Evolutionary conservation across 2,113 vertebrate species (phyloP).

Genomic region (Ardeotis arabs): DNA sequence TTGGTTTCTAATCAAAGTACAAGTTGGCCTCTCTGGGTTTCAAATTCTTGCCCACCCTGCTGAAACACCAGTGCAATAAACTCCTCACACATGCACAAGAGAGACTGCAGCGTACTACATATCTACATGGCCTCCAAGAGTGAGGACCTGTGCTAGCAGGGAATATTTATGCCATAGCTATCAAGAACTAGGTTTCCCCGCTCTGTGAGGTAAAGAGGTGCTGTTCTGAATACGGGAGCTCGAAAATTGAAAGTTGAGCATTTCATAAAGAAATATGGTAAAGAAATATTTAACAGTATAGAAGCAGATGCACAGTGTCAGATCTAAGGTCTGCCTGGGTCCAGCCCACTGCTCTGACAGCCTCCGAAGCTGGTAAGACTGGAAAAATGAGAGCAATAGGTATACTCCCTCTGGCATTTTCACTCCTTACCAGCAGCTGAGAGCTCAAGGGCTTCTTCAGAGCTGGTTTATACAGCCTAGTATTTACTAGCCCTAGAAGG

Average conservation of each 20-base stretch:
- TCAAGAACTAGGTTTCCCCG: not conserved
- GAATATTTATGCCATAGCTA: fast-evolving
- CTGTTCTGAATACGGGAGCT: not conserved
- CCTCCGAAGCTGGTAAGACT: fast-evolving
- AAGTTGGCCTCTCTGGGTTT: not conserved
- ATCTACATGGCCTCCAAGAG: not conserved
- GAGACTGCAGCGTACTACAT: not conserved
- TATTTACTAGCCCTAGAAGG: not conserved
- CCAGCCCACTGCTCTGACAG: not conserved
- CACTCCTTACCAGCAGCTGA: not conserved
- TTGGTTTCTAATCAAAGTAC: not conserved
- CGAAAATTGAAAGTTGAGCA: not conserved
- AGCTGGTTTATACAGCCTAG: not conserved
- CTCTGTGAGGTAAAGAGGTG: not conserved
- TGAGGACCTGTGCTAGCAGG: not conserved
- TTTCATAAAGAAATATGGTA: not conserved
- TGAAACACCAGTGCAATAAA: not conserved
- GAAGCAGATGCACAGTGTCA: not conserved
- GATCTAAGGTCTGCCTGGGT: not conserved
- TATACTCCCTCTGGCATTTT: not conserved
- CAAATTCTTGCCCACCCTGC: not conserved
- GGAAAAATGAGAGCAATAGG: not conserved
- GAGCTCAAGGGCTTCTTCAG: not conserved
- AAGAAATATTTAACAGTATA: not conserved
- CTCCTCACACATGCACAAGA: not conserved